Percentiles rank a stretch among this genome's conserved stretches.
These are phyloP conservation scores for Hemibagrus wyckioides DNA, from an alignment of 2,113 vertebrate species.

Conservation along the genomic window DNA sequence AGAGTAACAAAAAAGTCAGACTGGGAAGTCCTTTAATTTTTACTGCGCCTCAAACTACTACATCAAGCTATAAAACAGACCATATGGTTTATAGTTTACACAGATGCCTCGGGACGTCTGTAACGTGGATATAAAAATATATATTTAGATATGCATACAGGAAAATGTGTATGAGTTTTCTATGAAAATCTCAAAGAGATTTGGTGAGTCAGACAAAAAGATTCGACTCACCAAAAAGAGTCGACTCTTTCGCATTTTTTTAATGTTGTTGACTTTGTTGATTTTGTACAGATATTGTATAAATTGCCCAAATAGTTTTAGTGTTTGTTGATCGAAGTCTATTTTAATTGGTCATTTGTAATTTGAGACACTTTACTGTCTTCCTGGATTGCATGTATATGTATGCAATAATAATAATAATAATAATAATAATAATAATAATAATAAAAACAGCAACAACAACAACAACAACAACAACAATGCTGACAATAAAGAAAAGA, in stretches of 20 bases:
- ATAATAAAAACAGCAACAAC: too few species aligned
- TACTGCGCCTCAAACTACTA: background rate
- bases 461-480: too few species aligned
- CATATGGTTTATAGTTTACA: background rate
- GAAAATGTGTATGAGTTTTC: background rate
- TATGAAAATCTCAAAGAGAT: background rate
- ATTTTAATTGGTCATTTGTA: too few species aligned
- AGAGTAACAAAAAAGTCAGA: constrained; percentile 39
- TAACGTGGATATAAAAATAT: background rate
- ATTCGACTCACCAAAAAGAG: background rate
- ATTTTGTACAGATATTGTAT: too few species aligned
- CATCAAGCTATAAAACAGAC: background rate
- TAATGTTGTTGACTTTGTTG: too few species aligned
- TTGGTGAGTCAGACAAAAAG: background rate
- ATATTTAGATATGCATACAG: background rate
- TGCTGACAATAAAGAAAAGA: too few species aligned
- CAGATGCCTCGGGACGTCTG: background rate
- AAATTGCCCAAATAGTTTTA: too few species aligned
- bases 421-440: too few species aligned
- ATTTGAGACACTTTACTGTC: too few species aligned
- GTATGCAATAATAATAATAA: too few species aligned
- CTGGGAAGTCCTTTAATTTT: constrained; percentile 58
- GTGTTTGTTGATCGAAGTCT: too few species aligned
- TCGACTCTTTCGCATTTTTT: background rate
- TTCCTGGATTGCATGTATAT: too few species aligned